phyloP scores from a whole-genome alignment of 2,888 invertebrate genomes.

The Phalera bucephala region DNA sequence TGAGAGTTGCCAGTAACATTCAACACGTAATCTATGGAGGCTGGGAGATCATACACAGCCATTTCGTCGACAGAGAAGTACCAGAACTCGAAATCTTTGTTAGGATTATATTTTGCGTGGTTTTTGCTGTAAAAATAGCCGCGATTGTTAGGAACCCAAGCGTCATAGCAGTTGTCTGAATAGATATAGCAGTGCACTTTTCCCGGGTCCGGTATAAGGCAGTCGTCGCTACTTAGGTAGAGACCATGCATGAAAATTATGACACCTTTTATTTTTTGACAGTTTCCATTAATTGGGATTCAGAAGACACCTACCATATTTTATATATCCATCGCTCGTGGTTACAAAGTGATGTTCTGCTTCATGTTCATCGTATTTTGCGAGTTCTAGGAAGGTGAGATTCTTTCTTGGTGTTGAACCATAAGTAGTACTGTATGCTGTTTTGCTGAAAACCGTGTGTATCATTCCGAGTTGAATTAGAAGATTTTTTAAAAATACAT shows the following conservation, averaged over 20 bases:
- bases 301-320: conserved; percentile 33
- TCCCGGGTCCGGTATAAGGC: conserved; percentile 33
- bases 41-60: conserved; percentile 36
- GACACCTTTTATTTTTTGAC: conserved; percentile 14
- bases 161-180: conserved; percentile 31
- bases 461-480: conserved; percentile 7
- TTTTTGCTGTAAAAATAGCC: conserved; percentile 25
- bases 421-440: conserved; percentile 1
- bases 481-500: conserved; percentile 6
- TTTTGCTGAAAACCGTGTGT: conserved; percentile 3
- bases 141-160: conserved; percentile 28
- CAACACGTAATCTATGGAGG: conserved; percentile 39
- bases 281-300: conserved; percentile 19
- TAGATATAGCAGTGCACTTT: conserved; percentile 37
- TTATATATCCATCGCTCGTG: conserved; percentile 42
- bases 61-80: conserved; percentile 38
- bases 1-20: conserved; percentile 25
- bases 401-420: conserved; percentile 17
- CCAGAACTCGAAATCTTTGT: conserved; percentile 32
- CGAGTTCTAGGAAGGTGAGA: conserved; percentile 32
- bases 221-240: conserved; percentile 34
- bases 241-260: conserved; percentile 34
- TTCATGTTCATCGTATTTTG: conserved; percentile 29
- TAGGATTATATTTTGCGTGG: conserved; percentile 23
- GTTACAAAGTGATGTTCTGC: conserved; percentile 32